These are phyloP conservation scores for Leuciscus idus DNA, from an alignment of 2,113 vertebrate genomes.

Conservation along the genomic window DNA sequence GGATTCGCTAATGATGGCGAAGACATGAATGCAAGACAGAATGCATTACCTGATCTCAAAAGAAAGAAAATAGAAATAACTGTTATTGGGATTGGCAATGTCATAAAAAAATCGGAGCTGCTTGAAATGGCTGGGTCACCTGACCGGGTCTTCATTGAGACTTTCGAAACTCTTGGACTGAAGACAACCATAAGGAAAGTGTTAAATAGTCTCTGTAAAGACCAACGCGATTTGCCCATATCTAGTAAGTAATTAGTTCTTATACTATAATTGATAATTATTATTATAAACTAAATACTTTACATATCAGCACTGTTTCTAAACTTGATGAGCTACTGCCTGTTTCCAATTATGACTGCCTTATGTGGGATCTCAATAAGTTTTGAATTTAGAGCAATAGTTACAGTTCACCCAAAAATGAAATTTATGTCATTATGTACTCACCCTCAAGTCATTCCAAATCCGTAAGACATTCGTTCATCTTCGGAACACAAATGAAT, in stretches of 20 bases:
- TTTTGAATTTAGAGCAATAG: not conserved
- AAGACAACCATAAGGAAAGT: constrained; percentile 41
- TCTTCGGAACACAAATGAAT: too few species aligned
- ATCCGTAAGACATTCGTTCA: too few species aligned
- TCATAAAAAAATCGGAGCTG: constrained; percentile 66
- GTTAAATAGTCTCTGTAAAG: not conserved
- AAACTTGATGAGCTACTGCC: too few species aligned
- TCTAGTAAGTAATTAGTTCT: not conserved
- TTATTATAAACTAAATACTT: not conserved
- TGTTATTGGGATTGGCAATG: constrained; percentile 69
- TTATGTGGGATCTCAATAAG: not conserved
- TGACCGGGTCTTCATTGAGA: constrained; percentile 65
- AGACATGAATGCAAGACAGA: constrained; percentile 18
- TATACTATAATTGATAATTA: not conserved
- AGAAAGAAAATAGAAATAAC: constrained; percentile 67
- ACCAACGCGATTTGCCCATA: accelerated
- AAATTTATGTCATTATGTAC: too few species aligned
- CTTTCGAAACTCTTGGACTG: constrained; percentile 53
- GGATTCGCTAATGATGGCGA: constrained; percentile 70
- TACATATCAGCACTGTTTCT: not conserved
- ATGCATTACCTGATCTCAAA: constrained; percentile 61
- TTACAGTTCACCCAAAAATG: not conserved
- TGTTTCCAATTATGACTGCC: not conserved
- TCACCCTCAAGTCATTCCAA: too few species aligned
- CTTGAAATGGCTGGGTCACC: constrained; percentile 68